Conservation (phyloP, 2,888 invertebrate genomes). For the Arenicola marina region DNA sequence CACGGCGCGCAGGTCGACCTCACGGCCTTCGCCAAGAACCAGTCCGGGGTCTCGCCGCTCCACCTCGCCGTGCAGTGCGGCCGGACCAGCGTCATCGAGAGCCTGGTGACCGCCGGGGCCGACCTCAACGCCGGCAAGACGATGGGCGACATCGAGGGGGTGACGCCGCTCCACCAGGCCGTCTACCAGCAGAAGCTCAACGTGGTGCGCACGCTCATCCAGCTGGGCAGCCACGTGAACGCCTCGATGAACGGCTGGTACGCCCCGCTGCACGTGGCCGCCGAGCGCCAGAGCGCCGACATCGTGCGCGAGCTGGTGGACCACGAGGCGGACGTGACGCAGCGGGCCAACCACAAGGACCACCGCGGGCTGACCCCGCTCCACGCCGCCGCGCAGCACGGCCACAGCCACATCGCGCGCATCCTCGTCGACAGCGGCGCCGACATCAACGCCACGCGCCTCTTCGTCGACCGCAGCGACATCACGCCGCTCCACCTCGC, state of each 20-base stretch:
- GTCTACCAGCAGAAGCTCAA: slow-evolving; percentile 29
- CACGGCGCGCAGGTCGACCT: slow-evolving; percentile 24
- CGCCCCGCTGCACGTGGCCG: slow-evolving; percentile 29
- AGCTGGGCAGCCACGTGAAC: slow-evolving; percentile 20
- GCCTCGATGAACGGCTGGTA: slow-evolving; percentile 17
- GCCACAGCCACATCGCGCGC: slow-evolving; percentile 19
- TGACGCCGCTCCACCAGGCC: slow-evolving; percentile 35
- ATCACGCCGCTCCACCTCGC: slow-evolving; percentile 28
- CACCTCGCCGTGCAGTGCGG: slow-evolving; percentile 37
- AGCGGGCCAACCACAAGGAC: slow-evolving; percentile 16
- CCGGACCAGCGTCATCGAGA: slow-evolving; percentile 20
- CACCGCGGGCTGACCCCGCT: slow-evolving; percentile 28
- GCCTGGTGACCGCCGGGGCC: slow-evolving; percentile 21
- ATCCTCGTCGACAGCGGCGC: slow-evolving; percentile 25
- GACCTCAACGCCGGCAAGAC: slow-evolving; percentile 32
- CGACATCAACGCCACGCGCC: slow-evolving; percentile 24
- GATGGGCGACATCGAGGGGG: slow-evolving; percentile 21
- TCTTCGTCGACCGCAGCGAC: slow-evolving; percentile 20
- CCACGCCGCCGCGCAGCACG: slow-evolving; percentile 32
- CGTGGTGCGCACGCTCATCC: slow-evolving; percentile 28
- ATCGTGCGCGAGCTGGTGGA: slow-evolving; percentile 19
- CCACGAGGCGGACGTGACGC: slow-evolving; percentile 18
- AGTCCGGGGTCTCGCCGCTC: slow-evolving; percentile 24
- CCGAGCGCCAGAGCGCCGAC: slow-evolving; percentile 22
- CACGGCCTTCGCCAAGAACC: slow-evolving; percentile 22